Conservation (phyloP, 1,140 invertebrate genomes). For the Panonychus citri region DNA sequence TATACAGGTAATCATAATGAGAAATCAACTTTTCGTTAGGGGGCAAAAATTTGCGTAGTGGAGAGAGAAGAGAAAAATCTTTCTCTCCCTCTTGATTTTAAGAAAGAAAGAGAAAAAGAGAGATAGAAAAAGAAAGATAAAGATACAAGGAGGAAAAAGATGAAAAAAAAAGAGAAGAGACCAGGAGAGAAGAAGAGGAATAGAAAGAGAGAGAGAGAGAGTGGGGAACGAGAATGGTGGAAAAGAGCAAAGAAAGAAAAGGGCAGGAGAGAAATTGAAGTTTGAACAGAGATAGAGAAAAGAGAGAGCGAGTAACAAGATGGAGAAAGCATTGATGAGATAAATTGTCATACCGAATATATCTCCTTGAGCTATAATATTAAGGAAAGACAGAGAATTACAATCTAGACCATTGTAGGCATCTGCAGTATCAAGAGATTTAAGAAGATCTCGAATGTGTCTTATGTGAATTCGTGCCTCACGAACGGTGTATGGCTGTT, state of each 20-base stretch:
- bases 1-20: not conserved
- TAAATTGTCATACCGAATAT: constrained; percentile 23
- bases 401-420: constrained; percentile 87
- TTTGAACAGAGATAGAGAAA: not conserved
- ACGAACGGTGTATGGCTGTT: constrained; percentile 87
- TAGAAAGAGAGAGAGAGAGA: not conserved
- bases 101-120: not conserved
- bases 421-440: constrained; percentile 73
- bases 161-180: not conserved
- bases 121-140: not conserved
- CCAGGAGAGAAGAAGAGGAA: not conserved
- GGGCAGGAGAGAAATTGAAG: not conserved
- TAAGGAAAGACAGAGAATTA: constrained; percentile 80
- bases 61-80: no score
- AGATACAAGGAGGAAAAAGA: no score
- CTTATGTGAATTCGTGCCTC: constrained; percentile 91
- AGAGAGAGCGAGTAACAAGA: no score
- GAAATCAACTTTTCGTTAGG: not conserved
- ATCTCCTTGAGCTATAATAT: constrained; percentile 74
- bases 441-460: constrained; percentile 82
- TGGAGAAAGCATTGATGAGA: not conserved
- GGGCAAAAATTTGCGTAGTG: not conserved
- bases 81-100: no score
- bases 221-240: not conserved
- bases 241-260: not conserved